Conservation (phyloP, 2,113 vertebrate genomes). For the Columbina picui region DNA sequence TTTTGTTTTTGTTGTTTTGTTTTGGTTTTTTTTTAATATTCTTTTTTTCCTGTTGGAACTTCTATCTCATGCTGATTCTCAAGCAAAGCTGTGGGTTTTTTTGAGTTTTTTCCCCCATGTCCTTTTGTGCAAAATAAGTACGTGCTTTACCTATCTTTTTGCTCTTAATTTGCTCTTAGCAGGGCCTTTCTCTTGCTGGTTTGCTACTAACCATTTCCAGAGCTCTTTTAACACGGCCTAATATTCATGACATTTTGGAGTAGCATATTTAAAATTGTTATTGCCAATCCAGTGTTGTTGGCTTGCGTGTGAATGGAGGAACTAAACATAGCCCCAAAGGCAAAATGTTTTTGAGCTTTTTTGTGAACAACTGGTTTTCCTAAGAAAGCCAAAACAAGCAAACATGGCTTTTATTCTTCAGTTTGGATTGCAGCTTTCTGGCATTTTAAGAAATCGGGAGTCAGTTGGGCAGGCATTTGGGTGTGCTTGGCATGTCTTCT, state of each 20-base stretch:
- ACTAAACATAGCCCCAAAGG: not conserved
- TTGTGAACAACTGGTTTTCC: not conserved
- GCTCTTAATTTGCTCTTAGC: not conserved
- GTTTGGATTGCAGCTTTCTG: not conserved
- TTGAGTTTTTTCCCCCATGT: rapidly evolving
- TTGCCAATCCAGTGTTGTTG: not conserved
- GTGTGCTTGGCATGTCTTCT: not conserved
- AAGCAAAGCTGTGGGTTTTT: not conserved
- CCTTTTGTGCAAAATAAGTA: not conserved
- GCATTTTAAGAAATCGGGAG: not conserved
- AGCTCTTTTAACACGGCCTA: not conserved
- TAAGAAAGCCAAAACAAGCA: not conserved
- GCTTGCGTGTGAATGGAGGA: not conserved
- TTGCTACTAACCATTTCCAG: not conserved
- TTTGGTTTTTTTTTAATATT: not conserved
- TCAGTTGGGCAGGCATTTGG: rapidly evolving
- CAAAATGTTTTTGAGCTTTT: not conserved
- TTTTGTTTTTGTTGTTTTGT: not conserved
- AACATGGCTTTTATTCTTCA: not conserved
- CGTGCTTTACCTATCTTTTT: not conserved
- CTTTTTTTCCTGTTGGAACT: not conserved
- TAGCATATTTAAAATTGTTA: not conserved
- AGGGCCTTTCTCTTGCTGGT: not conserved
- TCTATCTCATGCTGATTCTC: not conserved
- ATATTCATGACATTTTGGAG: not conserved